Evolutionary conservation across 1,140 invertebrate genomes (phyloP).

Genomic region (Macrostomum lignano): DNA sequence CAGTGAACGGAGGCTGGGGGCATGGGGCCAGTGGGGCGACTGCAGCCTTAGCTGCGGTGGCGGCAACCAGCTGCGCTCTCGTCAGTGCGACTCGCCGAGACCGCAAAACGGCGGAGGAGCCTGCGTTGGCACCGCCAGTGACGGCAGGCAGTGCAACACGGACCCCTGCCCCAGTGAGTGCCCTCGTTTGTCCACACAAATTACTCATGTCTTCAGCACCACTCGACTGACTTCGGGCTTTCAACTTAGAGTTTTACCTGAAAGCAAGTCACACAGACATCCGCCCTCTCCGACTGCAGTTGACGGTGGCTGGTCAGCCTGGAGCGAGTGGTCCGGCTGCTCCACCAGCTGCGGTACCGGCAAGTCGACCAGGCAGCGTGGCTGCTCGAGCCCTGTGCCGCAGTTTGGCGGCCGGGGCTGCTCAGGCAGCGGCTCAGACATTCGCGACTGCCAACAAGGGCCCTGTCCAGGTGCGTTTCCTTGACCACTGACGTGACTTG

Average conservation of each 20-base stretch:
- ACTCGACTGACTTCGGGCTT: too few relatives aligned
- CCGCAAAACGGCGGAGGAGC: constrained; percentile 21
- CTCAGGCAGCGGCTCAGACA: constrained; percentile 5
- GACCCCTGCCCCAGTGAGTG: too few relatives aligned
- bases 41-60: constrained; percentile 33
- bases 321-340: constrained; percentile 37
- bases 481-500: too few relatives aligned
- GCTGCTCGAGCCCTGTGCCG: constrained; percentile 27
- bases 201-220: too few relatives aligned
- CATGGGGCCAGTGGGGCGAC: constrained; percentile 11
- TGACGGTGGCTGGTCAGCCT: constrained; percentile 35
- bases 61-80: constrained; percentile 28
- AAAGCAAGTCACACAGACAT: too few relatives aligned
- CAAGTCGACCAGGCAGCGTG: constrained; percentile 32
- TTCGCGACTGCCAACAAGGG: too few relatives aligned
- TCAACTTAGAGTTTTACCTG: too few relatives aligned
- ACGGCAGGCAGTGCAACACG: too few relatives aligned
- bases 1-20: constrained; percentile 9
- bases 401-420: constrained; percentile 10
- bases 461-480: too few relatives aligned
- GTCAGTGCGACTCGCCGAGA: constrained; percentile 24
- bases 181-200: too few relatives aligned
- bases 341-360: constrained; percentile 37
- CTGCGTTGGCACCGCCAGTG: too few relatives aligned
- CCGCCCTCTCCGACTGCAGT: too few relatives aligned